A percentile compares a stretch with the other conserved stretches of the same genome.
phyloP scores from a whole-genome alignment of 2,888 invertebrate genomes.

The Ectemnius cavifrons region DNA sequence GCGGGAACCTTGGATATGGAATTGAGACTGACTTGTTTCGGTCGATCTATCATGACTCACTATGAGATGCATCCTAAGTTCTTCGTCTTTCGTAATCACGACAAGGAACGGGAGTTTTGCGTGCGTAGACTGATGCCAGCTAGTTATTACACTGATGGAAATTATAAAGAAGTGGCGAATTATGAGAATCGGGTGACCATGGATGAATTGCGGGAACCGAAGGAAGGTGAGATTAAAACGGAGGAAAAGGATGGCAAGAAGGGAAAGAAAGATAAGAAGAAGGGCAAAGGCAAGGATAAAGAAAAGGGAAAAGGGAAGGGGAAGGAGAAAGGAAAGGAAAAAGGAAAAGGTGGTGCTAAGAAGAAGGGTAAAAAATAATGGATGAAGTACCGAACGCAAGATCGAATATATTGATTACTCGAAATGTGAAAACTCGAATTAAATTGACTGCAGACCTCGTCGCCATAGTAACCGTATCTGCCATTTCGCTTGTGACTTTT shows the following conservation, averaged over 20 bases:
- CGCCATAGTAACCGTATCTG: constrained; percentile 29
- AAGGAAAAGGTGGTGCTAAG: constrained; percentile 19
- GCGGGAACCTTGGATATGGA: constrained; percentile 68
- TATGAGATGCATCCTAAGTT: constrained; percentile 65
- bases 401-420: background rate
- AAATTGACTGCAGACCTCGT: constrained; percentile 2
- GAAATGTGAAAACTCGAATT: background rate
- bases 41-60: constrained; percentile 65
- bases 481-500: constrained; percentile 18
- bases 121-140: constrained; percentile 60
- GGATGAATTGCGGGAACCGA: constrained; percentile 28
- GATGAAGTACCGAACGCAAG: background rate
- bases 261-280: constrained; percentile 1
- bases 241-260: constrained; percentile 29
- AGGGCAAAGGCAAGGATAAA: constrained; percentile 20
- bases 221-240: background rate
- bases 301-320: constrained; percentile 14
- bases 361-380: constrained; percentile 1
- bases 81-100: constrained; percentile 64
- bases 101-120: constrained; percentile 59
- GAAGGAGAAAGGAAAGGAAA: constrained; percentile 36
- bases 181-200: constrained; percentile 32
- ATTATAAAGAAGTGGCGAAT: constrained; percentile 37
- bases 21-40: constrained; percentile 67
- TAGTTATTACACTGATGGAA: constrained; percentile 21